Percentiles rank a stretch among this genome's conserved stretches.
These are phyloP conservation scores for Nothocercus nigrocapillus DNA, from an alignment of 2,113 vertebrate species.

Conservation along the genomic window DNA sequence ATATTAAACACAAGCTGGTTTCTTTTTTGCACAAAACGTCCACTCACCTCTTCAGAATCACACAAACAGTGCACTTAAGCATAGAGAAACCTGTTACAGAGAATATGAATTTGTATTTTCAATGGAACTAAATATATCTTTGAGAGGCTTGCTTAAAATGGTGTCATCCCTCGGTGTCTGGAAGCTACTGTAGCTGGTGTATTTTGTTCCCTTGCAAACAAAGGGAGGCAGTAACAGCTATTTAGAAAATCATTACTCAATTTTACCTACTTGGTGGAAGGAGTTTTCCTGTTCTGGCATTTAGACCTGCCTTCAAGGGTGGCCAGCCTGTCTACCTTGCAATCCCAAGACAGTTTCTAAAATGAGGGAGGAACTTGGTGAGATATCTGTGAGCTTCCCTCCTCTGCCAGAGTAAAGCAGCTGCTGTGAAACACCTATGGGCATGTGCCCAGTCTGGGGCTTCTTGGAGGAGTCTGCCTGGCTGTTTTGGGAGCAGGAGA, in stretches of 20 bases:
- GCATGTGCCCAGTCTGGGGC: neutral
- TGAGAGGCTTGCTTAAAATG: neutral
- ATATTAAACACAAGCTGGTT: neutral
- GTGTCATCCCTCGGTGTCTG: neutral
- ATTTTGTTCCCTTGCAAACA: neutral
- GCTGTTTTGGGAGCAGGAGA: neutral
- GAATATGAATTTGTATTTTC: neutral
- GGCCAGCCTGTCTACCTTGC: neutral
- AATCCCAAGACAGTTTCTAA: neutral
- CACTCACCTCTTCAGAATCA: neutral
- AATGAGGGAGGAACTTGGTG: neutral
- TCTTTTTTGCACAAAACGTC: neutral
- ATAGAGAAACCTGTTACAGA: neutral
- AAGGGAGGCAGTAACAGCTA: neutral
- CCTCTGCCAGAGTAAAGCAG: neutral
- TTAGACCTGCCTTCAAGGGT: neutral
- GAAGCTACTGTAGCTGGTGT: neutral
- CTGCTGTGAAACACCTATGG: neutral
- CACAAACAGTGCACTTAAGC: neutral
- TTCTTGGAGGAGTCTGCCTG: neutral
- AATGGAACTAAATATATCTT: neutral
- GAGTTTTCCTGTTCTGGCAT: neutral
- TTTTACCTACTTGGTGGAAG: neutral
- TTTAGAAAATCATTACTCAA: neutral
- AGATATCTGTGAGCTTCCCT: neutral